Evolutionary conservation across 1,140 invertebrate genomes (phyloP), one percentile per base, ranked within the genome.

Genomic region (Pantala flavescens): DNA sequence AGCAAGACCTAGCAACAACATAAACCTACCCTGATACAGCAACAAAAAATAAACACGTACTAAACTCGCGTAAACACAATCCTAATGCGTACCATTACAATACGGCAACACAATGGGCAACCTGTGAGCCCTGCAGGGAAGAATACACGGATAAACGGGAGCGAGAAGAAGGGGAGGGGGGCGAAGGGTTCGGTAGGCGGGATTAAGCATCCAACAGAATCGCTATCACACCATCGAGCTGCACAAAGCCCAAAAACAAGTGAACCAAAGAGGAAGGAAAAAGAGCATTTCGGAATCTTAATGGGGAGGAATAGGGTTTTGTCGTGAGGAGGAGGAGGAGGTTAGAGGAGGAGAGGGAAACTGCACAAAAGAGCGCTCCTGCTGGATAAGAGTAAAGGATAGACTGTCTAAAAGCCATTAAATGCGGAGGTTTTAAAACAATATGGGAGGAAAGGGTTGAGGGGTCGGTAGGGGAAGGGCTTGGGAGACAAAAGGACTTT

Each of bases 361-460:
- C 28, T 36, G 28, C n/a, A 63, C 49, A 63, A 63, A 63, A 63
- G 49, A 63, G 49, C 49, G n/a, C 49, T 16, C 49, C 16, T 5
- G 49, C 12, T 63, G 49, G 49, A 63, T 63, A 63, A 63, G 49
- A 63, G 49, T 1, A 63, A 63, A 21, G 49, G 49, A 63, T 63
- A 63, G 49, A 21, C 49, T 63, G 49, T 12, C 49, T 63, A 63
- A 63, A 63, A 63, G 49, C 49, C 49, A 63, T 63, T 63, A 63
- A 63, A 63, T 63, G 49, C 49, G 49, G 49, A 21, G 49, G 49
- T 12, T 63, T 63, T 63, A 63, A 63, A 63, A 63, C 49, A 63
- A 63, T 63, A 63, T 19, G 49, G 49, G 49, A 63, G 49, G 12
- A 63, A 63, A 63, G 49, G 49, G 49, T 63, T 16, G 49, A 19